Evolutionary conservation across 2,888 invertebrate genomes (phyloP), one percentile per base, ranked within the genome.

Genomic region (Platycnemis pennipes): DNA sequence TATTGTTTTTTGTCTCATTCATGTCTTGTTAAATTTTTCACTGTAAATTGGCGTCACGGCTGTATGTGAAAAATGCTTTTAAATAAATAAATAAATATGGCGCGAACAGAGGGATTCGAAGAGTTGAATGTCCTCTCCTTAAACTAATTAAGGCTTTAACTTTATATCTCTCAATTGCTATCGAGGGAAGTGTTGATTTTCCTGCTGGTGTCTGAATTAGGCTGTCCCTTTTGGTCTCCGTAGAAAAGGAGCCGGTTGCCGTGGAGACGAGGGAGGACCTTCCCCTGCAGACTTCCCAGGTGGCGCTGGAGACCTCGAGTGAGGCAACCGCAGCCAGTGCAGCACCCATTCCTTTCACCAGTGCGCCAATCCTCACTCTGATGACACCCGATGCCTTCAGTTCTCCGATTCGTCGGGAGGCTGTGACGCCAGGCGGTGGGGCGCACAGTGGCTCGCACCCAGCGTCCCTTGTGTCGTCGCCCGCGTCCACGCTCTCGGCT

Each of bases 311-410:
- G 4, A 26, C 91, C 11, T 11, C 77, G 3, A 13, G 31, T 37
- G 91, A 91, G 44, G 63, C 42, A 16, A n/a, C 69, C 8, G 22
- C 91, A 1, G 19, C 44, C 7, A 16, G 44, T 4, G 26, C 69
- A 0, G n/a, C 42, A 2, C n/a, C 87, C 45, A 44, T 87, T 16
- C 4, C 45, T 7, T 87, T 87, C 26, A 26, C 87, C 45, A 91
- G 69, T 13, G 91, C 91, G 22, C 91, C 91, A 19, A 85, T 97
- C 49, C 96, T 98, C 45, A 98, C 98, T 96, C 97, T 98, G 46
- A 98, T 99, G 98, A 99, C 99, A 0, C 99, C 99, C 0, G 99
- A 99, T 96, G 98, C 98, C 37, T 99, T 99, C 95, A 97, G 97
- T 95, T 97, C 97, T 0, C 97, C 97, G 95, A 95, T 95, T 31